Evolutionary conservation across 2,797 vertebrate genomes (phyloP).

Genomic region (Pipistrellus nathusii): DNA sequence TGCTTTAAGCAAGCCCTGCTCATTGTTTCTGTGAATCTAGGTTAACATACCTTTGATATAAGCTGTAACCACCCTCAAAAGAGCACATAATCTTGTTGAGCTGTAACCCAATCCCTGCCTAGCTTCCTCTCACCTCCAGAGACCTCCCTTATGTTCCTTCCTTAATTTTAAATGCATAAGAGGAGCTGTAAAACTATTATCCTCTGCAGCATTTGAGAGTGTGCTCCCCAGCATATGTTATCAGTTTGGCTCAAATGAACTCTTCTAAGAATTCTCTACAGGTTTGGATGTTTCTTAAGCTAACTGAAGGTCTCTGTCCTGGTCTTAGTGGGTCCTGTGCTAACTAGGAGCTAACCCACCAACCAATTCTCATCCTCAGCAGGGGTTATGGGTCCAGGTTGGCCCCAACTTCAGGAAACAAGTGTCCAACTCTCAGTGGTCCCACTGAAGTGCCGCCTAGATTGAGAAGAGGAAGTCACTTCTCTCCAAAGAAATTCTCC

Average conservation of each 20-base stretch:
- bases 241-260: no score
- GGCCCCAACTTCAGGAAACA: not conserved
- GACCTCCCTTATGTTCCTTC: not conserved
- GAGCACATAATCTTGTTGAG: not conserved
- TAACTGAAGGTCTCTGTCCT: not conserved
- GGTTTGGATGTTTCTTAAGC: not conserved
- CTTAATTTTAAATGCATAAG: not conserved
- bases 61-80: not conserved
- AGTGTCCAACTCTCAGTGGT: not conserved
- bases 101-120: not conserved
- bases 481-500: not conserved
- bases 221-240: no score
- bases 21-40: not conserved
- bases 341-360: not conserved
- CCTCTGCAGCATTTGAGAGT: no score
- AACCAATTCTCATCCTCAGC: not conserved
- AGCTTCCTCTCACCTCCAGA: not conserved
- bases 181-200: not conserved
- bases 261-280: not conserved
- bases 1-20: not conserved
- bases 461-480: not conserved
- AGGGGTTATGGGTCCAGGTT: not conserved
- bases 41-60: not conserved
- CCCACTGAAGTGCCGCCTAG: not conserved
- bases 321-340: not conserved